Percentiles rank a stretch among this genome's conserved stretches.
Conservation (phyloP, 2,888 invertebrate species). For the Mimas tiliae region DNA sequence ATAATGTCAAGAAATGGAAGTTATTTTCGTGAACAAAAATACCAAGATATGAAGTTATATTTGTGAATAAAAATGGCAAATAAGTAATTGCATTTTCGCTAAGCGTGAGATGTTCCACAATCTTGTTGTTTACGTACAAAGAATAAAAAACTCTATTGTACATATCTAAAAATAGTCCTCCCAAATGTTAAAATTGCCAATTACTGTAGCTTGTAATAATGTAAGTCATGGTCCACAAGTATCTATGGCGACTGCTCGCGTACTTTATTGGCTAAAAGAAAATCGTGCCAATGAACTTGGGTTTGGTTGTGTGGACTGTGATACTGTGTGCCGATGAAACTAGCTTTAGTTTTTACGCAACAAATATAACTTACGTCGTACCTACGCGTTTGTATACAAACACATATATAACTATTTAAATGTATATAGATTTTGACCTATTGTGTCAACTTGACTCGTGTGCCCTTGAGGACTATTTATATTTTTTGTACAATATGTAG, state of each 20-base stretch:
- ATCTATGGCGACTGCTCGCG: slow-evolving; percentile 60
- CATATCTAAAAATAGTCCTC: background rate
- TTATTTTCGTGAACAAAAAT: too few species aligned
- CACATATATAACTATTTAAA: slow-evolving; percentile 22
- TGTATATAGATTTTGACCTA: slow-evolving; percentile 36
- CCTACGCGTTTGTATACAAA: slow-evolving; percentile 33
- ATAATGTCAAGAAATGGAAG: too few species aligned
- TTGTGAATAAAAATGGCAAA: too few species aligned
- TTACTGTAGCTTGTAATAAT: slow-evolving; percentile 42
- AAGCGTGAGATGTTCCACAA: too few species aligned
- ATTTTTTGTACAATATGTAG: slow-evolving; percentile 8
- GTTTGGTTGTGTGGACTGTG: slow-evolving; percentile 53
- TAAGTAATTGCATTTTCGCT: too few species aligned
- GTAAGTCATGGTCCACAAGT: slow-evolving; percentile 58
- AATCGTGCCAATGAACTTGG: slow-evolving; percentile 78
- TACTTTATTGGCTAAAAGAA: slow-evolving; percentile 51
- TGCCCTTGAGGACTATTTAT: slow-evolving; percentile 40
- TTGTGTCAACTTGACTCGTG: slow-evolving; percentile 42
- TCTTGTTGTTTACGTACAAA: too few species aligned
- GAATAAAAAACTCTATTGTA: background rate
- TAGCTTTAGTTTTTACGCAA: slow-evolving; percentile 60
- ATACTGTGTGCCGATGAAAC: slow-evolving; percentile 52
- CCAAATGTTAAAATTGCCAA: slow-evolving; percentile 50
- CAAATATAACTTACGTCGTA: slow-evolving; percentile 42
- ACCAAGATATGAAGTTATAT: too few species aligned